Conservation (phyloP, 2,888 invertebrate genomes). For the Pimpla rufipes region DNA sequence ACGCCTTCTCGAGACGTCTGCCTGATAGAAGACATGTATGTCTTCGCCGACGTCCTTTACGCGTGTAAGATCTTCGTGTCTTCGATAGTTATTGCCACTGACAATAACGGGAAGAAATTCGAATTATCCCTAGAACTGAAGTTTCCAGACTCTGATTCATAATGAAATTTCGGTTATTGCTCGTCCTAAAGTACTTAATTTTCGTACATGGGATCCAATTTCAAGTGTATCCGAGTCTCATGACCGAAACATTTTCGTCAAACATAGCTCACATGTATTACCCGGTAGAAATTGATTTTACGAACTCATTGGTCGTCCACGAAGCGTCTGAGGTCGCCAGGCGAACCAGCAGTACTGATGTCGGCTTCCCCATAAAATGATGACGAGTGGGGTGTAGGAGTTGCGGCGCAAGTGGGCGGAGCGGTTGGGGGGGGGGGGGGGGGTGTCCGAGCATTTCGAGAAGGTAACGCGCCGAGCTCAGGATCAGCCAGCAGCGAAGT, state of each 20-base stretch:
- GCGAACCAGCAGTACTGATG: conserved; percentile 17
- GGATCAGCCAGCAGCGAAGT: conserved; percentile 46
- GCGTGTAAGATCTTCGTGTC: conserved; percentile 1
- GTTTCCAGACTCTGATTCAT: not conserved
- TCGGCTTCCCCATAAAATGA: conserved; percentile 40
- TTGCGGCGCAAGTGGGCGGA: no score
- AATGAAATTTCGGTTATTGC: no score
- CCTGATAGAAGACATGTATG: conserved; percentile 14
- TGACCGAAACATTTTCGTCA: not conserved
- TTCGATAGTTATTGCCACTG: not conserved
- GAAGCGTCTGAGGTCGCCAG: conserved; percentile 6
- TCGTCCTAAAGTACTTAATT: no score
- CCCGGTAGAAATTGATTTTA: conserved; percentile 16
- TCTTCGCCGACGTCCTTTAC: conserved; percentile 30
- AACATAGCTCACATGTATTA: not conserved
- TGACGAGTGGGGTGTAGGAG: conserved; percentile 12
- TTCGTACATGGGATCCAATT: no score
- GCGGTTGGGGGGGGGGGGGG: not conserved
- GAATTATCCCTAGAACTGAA: not conserved
- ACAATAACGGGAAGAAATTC: not conserved
- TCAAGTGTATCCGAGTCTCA: no score
- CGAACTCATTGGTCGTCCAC: conserved; percentile 5
- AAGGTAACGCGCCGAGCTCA: not conserved
- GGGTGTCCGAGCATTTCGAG: conserved; percentile 11
- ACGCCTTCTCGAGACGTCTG: conserved; percentile 43